phyloP scores from a whole-genome alignment of 2,888 invertebrate genomes.

The Drosophila birchii region DNA sequence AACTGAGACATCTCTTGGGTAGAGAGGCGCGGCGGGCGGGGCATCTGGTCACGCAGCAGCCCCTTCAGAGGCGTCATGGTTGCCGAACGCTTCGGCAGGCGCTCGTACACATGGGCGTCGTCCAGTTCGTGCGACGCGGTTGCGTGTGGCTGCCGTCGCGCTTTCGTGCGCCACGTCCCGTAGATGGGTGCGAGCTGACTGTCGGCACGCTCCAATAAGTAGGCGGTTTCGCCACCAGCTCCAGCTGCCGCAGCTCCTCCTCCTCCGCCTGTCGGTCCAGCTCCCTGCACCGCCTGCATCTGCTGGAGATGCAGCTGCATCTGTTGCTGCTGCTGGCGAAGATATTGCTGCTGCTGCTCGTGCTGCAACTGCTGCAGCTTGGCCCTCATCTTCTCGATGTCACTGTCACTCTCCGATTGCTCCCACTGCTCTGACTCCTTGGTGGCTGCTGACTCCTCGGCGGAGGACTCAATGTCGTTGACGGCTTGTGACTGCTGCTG shows the following conservation, averaged over 20 bases:
- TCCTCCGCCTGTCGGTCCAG: not conserved
- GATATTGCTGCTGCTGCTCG: slow-evolving; percentile 73
- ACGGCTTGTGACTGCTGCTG: slow-evolving; percentile 59
- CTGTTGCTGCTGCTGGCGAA: slow-evolving; percentile 67
- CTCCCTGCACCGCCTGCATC: slow-evolving; percentile 56
- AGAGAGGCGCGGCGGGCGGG: slow-evolving; percentile 77
- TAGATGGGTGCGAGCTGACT: slow-evolving; percentile 77
- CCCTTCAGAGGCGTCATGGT: slow-evolving; percentile 80
- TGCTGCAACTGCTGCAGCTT: slow-evolving; percentile 78
- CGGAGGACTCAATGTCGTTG: slow-evolving; percentile 51
- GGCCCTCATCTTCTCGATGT: slow-evolving; percentile 81
- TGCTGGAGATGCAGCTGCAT: slow-evolving; percentile 71
- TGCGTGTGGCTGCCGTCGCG: slow-evolving; percentile 82
- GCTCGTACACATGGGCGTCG: slow-evolving; percentile 79
- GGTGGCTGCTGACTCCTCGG: slow-evolving; percentile 28
- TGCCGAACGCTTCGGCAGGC: slow-evolving; percentile 78
- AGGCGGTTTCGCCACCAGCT: slow-evolving; percentile 76
- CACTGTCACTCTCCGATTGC: slow-evolving; percentile 47
- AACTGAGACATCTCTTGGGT: slow-evolving; percentile 57
- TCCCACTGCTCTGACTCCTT: slow-evolving; percentile 49
- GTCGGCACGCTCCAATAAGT: slow-evolving; percentile 83
- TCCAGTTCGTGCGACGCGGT: slow-evolving; percentile 43
- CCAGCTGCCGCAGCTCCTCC: slow-evolving; percentile 16
- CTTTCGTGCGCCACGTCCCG: slow-evolving; percentile 83
- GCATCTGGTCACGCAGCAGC: slow-evolving; percentile 78